Evolutionary conservation across 2,113 vertebrate genomes (phyloP).

Genomic region (Cervus canadensis): DNA sequence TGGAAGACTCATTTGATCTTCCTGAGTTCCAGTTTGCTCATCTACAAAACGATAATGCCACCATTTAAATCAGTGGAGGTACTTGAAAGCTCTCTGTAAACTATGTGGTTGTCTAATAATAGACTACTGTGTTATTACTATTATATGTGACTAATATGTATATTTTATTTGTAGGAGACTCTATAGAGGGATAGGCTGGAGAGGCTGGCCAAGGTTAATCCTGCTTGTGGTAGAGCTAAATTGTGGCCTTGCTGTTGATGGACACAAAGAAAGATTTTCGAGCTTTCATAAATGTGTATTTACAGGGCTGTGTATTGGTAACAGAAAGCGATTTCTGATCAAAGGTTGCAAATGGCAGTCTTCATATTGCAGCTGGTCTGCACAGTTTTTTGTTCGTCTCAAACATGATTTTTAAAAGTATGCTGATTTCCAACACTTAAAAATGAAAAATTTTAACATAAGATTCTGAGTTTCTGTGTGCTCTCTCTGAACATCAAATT

Average conservation of each 20-base stretch:
- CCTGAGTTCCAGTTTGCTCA: neutral
- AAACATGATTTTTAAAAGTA: conserved; percentile 8
- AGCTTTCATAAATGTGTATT: neutral
- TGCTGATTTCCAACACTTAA: neutral
- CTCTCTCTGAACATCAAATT: neutral
- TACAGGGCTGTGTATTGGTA: neutral
- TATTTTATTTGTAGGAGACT: neutral
- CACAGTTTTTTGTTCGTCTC: neutral
- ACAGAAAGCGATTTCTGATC: neutral
- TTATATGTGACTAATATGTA: neutral
- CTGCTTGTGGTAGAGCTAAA: neutral
- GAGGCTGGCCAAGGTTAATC: neutral
- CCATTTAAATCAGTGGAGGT: neutral
- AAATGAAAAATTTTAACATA: neutral
- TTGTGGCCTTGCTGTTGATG: neutral
- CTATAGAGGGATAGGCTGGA: neutral
- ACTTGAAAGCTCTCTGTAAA: neutral
- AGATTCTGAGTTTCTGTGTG: neutral
- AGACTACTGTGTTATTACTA: neutral
- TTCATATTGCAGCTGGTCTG: neutral
- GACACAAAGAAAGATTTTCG: neutral
- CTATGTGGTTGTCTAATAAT: neutral
- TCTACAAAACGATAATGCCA: neutral
- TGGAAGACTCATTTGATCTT: neutral
- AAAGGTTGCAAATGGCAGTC: neutral